These are phyloP conservation scores for Zalophus californianus DNA, from an alignment of 2,797 vertebrate species.

Conservation along the genomic window DNA sequence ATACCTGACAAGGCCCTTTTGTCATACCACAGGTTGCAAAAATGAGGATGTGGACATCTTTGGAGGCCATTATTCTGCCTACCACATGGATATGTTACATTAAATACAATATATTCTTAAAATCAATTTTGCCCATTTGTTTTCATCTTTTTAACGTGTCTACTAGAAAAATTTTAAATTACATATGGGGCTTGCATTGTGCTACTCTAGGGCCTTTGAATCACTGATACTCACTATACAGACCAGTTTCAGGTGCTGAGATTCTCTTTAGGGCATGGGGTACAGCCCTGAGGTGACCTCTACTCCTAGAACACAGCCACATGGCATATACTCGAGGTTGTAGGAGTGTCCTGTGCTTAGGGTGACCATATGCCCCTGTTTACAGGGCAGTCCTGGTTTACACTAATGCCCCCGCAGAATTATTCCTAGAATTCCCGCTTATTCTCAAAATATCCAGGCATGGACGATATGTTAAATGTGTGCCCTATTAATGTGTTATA, in stretches of 20 bases:
- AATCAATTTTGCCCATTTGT: not conserved
- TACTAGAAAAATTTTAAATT: not conserved
- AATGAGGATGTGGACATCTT: not conserved
- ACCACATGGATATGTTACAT: not conserved
- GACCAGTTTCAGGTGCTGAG: not conserved
- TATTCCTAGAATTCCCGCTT: not conserved
- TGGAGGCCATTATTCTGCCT: not conserved
- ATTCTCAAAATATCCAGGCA: not conserved
- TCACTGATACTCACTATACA: not conserved
- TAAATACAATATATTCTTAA: not conserved
- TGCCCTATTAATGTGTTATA: not conserved
- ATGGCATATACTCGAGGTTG: not conserved
- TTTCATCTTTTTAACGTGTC: not conserved
- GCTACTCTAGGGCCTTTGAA: not conserved
- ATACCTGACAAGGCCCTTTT: not conserved
- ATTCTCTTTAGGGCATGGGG: no score
- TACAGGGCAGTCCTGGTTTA: not conserved
- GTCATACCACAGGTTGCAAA: not conserved
- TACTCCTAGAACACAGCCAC: not conserved
- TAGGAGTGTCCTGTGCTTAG: not conserved
- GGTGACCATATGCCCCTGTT: not conserved
- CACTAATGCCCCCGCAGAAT: not conserved
- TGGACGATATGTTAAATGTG: not conserved
- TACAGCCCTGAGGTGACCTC: not conserved
- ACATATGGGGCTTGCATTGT: not conserved